Percentiles rank a stretch among this genome's conserved stretches.
Evolutionary conservation across 35 echinoderm and acorn worm genomes (phyloP).

Genomic region (Amphiura filiformis): DNA sequence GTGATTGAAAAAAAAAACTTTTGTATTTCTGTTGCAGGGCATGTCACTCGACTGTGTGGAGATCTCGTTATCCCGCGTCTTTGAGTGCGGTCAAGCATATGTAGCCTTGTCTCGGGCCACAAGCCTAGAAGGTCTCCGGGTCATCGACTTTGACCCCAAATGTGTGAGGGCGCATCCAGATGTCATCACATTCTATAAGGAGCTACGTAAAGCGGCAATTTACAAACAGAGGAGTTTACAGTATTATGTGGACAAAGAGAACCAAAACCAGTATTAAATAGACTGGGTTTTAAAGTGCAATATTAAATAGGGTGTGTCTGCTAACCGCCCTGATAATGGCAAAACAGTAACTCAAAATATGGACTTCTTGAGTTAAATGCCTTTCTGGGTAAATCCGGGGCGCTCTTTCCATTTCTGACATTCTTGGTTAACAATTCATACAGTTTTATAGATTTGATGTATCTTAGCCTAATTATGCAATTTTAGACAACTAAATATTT

Average conservation of each 20-base stretch:
- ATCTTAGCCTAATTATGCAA: too few species aligned
- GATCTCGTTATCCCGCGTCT: constrained; percentile 89
- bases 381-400: too few species aligned
- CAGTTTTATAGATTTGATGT: too few species aligned
- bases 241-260: not conserved
- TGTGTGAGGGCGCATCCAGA: constrained; percentile 92
- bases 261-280: not conserved
- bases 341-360: too few species aligned
- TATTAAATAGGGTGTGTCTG: too few species aligned
- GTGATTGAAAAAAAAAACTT: too few species aligned
- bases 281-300: too few species aligned
- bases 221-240: constrained; percentile 51
- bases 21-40: constrained; percentile 36
- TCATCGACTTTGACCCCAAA: constrained; percentile 81
- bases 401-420: too few species aligned
- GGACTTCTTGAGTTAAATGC: too few species aligned
- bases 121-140: constrained; percentile 80
- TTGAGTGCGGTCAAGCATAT: constrained; percentile 96
- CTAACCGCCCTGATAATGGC: too few species aligned
- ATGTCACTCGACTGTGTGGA: constrained; percentile 99
- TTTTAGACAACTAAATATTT: too few species aligned
- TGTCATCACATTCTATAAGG: constrained; percentile 74
- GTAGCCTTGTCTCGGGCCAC: constrained; percentile 89
- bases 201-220: constrained; percentile 40
- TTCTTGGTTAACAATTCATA: too few species aligned